Evolutionary conservation across 2,113 vertebrate species (phyloP).

Genomic region (Mola mola): DNA sequence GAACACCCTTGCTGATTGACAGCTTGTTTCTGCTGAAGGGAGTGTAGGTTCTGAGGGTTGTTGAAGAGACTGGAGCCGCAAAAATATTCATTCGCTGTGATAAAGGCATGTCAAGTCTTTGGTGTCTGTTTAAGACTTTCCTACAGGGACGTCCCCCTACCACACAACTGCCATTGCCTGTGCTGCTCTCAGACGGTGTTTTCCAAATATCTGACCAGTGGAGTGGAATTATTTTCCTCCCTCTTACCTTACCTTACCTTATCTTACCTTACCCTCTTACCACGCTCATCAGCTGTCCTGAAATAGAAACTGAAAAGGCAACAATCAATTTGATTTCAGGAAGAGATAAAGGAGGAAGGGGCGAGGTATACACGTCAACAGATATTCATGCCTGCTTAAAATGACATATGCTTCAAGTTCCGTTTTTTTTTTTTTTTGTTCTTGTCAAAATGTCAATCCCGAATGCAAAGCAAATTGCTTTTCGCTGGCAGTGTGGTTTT

Average conservation of each 20-base stretch:
- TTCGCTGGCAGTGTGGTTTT: conserved; percentile 15
- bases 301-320: conserved; percentile 44
- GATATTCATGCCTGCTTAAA: conserved; percentile 1
- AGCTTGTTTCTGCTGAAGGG: conserved; percentile 58
- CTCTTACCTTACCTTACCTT: conserved; percentile 24
- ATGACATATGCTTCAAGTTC: conserved; percentile 9
- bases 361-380: conserved; percentile 10
- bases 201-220: conserved; percentile 38
- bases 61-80: conserved; percentile 18
- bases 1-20: conserved; percentile 51
- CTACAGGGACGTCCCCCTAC: not conserved
- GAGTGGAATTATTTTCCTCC: conserved; percentile 39
- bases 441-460: conserved; percentile 18
- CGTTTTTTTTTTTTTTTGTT: not conserved
- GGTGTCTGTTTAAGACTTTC: conserved; percentile 49
- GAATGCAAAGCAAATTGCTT: conserved; percentile 15
- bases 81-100: conserved; percentile 44
- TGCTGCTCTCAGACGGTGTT: conserved; percentile 27
- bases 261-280: no score
- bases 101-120: conserved; percentile 63
- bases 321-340: conserved; percentile 40
- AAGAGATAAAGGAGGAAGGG: conserved; percentile 10
- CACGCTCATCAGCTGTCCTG: conserved; percentile 26
- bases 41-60: conserved; percentile 20
- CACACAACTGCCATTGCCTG: not conserved